Evolutionary conservation across 1,140 invertebrate species (phyloP), one percentile per base, ranked within the genome.

Genomic region (Mylabris phalerata): DNA sequence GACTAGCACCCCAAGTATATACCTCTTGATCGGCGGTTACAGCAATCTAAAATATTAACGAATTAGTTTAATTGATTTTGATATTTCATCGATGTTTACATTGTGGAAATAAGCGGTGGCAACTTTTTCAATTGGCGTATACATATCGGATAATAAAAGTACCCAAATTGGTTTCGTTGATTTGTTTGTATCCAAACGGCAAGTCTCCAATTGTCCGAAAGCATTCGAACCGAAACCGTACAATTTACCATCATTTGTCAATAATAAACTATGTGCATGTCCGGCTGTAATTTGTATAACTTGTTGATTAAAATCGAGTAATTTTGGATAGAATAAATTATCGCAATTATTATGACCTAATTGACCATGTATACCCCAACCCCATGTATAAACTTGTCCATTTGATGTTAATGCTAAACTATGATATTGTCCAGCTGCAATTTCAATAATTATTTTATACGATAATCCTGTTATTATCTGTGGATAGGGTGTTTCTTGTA

Each of bases 331-430:
- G 48, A 77, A 74, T 51, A 78, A 72, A 67, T 88, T 84, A 61
- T 88, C 84, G 25, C 85, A 83, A 66, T 78, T 78, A 32, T 84
- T 84, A 70, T 90, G 88, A 11, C 90, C 90, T 10, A 92, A 72
- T 71, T 93, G 90, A 0, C 90, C 90, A 73, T 92, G 87, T 19
- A 92, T 83, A 27, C 88, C 89, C 90, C 90, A 93, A 59, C 84
- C 84, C 84, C 84, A 86, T 11, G 81, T 83, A 55, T 82, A 86
- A 2, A 86, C 73, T 64, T 80, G 77, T n/a, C 86, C 85, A 67
- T 84, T 78, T 4, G 77, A 75, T 6, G 87, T 84, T 2, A 90
- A 70, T 1, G 87, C 89, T 10, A 87, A 69, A 38, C 86, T 88
- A 69, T 93, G 90, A 73, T 91, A 91, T 69, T 90, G 88, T 3